phyloP scores from a whole-genome alignment of 2,888 invertebrate species.

The Stratiomys singularior region DNA sequence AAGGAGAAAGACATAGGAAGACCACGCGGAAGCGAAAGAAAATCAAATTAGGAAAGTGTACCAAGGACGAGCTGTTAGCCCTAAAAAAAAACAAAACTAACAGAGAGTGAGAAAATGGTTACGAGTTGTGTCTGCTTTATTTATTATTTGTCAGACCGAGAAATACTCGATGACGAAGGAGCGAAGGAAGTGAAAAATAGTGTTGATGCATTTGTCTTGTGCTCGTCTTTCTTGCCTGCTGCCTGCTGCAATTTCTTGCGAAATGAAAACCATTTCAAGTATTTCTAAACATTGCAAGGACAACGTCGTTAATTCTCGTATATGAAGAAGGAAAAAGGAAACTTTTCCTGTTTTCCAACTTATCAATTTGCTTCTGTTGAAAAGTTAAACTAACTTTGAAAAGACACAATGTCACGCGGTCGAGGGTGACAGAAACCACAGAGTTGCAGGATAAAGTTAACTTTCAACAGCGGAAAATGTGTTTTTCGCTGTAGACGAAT shows the following conservation, averaged over 20 bases:
- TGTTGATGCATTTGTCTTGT: background rate
- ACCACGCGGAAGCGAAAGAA: constrained; percentile 4
- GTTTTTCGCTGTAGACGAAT: too few relatives aligned
- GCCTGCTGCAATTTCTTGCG: background rate
- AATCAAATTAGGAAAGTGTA: constrained; percentile 7
- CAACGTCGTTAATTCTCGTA: background rate
- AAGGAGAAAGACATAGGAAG: background rate
- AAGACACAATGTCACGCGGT: constrained; percentile 26
- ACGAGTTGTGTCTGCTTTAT: too few relatives aligned
- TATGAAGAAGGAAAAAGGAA: constrained; percentile 15
- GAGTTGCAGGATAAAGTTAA: background rate
- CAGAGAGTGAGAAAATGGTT: too few relatives aligned
- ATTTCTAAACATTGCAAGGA: background rate
- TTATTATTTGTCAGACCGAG: background rate
- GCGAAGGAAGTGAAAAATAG: background rate
- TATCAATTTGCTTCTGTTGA: constrained; percentile 31
- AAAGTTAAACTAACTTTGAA: constrained; percentile 36
- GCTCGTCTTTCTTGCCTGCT: background rate
- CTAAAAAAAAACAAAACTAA: too few relatives aligned
- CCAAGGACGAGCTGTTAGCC: background rate
- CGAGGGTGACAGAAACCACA: background rate
- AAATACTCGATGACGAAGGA: background rate
- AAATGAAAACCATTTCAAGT: background rate
- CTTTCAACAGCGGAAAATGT: background rate
- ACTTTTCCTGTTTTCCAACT: constrained; percentile 32